Percentiles rank a stretch among this genome's conserved stretches.
These are phyloP conservation scores for Drosophila kuntzei DNA, from an alignment of 2,888 invertebrate species.

Conservation along the genomic window DNA sequence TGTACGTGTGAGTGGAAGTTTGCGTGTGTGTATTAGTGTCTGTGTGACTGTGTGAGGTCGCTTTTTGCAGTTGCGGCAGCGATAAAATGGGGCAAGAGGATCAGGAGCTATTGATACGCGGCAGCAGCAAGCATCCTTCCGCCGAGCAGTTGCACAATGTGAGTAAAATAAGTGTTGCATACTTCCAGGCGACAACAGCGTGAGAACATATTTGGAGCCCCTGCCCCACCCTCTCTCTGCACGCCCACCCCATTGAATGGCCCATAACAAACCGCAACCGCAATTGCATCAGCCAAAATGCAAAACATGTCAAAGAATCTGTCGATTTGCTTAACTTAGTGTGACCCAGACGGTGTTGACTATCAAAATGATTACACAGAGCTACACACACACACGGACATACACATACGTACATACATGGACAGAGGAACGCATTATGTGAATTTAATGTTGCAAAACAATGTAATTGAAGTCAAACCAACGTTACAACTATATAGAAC, in stretches of 20 bases:
- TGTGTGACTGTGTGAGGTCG: neutral
- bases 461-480: conserved; percentile 40
- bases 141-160: conserved; percentile 79
- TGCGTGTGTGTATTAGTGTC: conserved; percentile 5
- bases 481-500: conserved; percentile 31
- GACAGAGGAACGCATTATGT: conserved; percentile 47
- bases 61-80: conserved; percentile 3
- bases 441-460: conserved; percentile 43
- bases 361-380: neutral
- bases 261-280: conserved; percentile 45
- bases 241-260: neutral
- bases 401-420: neutral
- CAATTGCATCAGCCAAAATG: conserved; percentile 54
- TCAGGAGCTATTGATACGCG: conserved; percentile 80
- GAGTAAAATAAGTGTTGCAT: conserved; percentile 56
- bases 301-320: conserved; percentile 26
- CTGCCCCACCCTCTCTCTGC: neutral
- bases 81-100: conserved; percentile 82
- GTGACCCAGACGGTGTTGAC: conserved; percentile 16
- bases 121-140: conserved; percentile 75
- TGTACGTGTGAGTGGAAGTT: conserved; percentile 2
- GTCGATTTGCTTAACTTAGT: conserved; percentile 21
- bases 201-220: conserved; percentile 51
- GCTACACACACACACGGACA: conserved; percentile 4
- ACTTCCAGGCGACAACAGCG: conserved; percentile 42